phyloP scores from a whole-genome alignment of 2,113 vertebrate species.

The Sylvia atricapilla region DNA sequence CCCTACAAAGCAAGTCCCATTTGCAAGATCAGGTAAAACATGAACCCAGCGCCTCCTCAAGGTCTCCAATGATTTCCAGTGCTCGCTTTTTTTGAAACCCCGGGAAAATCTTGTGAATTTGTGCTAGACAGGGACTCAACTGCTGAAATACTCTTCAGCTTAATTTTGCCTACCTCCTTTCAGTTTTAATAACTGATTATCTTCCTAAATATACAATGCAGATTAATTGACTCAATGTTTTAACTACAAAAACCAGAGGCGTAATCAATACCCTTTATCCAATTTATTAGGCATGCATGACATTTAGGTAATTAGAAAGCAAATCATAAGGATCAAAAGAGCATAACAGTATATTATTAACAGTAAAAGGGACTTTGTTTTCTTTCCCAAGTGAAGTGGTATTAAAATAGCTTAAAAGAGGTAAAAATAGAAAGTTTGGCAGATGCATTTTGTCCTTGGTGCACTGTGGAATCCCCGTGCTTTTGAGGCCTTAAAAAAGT shows the following conservation, averaged over 20 bases:
- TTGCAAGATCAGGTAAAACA: background rate
- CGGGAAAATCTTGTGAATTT: background rate
- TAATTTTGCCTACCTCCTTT: background rate
- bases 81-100: background rate
- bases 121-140: background rate
- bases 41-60: background rate
- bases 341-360: background rate
- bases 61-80: background rate
- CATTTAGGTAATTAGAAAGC: slow-evolving; percentile 55
- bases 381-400: slow-evolving; percentile 24
- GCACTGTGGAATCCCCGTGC: background rate
- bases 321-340: slow-evolving; percentile 19
- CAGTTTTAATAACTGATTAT: slow-evolving; percentile 27
- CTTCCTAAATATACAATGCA: slow-evolving; percentile 22
- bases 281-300: slow-evolving; percentile 48
- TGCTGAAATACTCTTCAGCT: background rate
- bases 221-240: slow-evolving; percentile 36
- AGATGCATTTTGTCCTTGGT: background rate
- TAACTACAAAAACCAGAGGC: background rate
- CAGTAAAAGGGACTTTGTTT: background rate
- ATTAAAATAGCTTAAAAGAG: slow-evolving; percentile 22
- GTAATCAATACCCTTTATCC: slow-evolving; percentile 52
- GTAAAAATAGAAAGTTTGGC: slow-evolving; percentile 39
- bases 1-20: background rate
- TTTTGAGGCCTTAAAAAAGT: background rate